phyloP scores from a whole-genome alignment of 1,140 invertebrate species.

The Eufriesea mexicana region DNA sequence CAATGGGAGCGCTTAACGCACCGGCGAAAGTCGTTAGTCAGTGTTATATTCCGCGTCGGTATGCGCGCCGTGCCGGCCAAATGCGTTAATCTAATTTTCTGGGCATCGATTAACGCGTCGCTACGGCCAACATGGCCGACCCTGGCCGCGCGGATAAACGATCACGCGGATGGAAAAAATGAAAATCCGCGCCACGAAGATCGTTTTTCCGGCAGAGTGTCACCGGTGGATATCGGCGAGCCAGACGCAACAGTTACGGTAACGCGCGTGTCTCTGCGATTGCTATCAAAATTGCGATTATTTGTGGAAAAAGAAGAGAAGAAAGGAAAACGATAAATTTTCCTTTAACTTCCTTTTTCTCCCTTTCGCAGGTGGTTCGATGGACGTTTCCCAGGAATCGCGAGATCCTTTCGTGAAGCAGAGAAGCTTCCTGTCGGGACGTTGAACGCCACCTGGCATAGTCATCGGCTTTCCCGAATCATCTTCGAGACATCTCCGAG shows the following conservation, averaged over 20 bases:
- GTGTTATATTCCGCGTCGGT: slow-evolving; percentile 61
- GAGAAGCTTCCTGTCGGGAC: neutral
- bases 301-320: too few relatives aligned
- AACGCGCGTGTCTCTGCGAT: too few relatives aligned
- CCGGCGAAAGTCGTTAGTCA: slow-evolving; percentile 68
- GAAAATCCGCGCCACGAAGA: neutral
- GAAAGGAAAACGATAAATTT: too few relatives aligned
- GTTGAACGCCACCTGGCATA: slow-evolving; percentile 36
- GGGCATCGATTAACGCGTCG: slow-evolving; percentile 60
- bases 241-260: too few relatives aligned
- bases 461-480: slow-evolving; percentile 24
- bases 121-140: slow-evolving; percentile 9
- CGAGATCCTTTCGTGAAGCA: neutral
- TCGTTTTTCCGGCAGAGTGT: neutral
- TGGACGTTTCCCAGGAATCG: neutral
- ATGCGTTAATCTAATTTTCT: slow-evolving; percentile 67
- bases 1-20: slow-evolving; percentile 71
- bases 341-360: too few relatives aligned
- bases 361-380: neutral
- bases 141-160: neutral
- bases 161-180: neutral
- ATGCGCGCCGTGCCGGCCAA: slow-evolving; percentile 46
- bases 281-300: too few relatives aligned
- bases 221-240: neutral
- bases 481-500: neutral